phyloP scores from a whole-genome alignment of 2,113 vertebrate genomes.

The Desmodus rotundus region DNA sequence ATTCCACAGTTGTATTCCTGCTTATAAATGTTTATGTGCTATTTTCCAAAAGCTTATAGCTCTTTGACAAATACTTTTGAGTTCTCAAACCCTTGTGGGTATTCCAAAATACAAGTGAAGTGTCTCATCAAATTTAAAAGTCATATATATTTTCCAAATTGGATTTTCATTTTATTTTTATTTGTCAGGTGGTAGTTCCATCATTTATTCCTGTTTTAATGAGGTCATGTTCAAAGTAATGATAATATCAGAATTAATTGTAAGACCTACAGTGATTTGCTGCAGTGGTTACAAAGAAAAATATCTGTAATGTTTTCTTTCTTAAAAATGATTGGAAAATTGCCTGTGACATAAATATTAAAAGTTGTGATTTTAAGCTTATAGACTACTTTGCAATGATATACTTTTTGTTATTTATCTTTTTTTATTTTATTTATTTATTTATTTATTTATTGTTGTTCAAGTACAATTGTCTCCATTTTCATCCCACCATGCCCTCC shows the following conservation, averaged over 20 bases:
- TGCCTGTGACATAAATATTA: not conserved
- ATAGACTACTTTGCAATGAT: not conserved
- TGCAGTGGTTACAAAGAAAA: not conserved
- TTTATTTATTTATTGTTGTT: too few relatives aligned
- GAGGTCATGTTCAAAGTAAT: not conserved
- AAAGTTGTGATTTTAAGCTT: not conserved
- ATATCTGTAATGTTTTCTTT: not conserved
- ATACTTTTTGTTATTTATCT: not conserved
- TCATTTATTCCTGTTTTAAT: not conserved
- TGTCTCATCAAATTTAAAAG: not conserved
- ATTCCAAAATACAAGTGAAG: not conserved
- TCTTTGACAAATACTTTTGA: slow-evolving; percentile 31
- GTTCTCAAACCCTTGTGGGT: not conserved
- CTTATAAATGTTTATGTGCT: slow-evolving; percentile 15
- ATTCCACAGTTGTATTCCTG: not conserved
- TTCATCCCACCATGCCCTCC: too few relatives aligned
- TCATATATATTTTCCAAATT: slow-evolving; percentile 2
- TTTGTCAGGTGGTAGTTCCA: not conserved
- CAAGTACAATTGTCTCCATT: too few relatives aligned
- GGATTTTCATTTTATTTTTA: not conserved
- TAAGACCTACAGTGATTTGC: not conserved
- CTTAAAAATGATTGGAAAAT: not conserved
- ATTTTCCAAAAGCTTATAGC: not conserved
- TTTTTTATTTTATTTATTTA: too few relatives aligned
- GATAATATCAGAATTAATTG: not conserved